Evolutionary conservation across 1,140 invertebrate species (phyloP), one percentile per base, ranked within the genome.

Genomic region (Sesamia nonagrioides): DNA sequence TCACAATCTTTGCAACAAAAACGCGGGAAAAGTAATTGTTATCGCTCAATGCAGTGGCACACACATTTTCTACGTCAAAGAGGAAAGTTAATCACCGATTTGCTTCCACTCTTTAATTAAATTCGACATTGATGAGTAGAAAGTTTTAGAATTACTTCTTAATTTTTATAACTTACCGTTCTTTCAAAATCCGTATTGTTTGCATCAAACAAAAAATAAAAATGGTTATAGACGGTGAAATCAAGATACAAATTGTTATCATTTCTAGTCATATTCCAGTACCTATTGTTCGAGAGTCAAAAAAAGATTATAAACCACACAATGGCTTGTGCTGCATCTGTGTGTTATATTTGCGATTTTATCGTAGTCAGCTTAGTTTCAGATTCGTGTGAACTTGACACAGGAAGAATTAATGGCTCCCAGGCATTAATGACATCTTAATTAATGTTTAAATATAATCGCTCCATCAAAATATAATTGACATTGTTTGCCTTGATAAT

Each of bases 41-140:
- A 81, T 88, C 71, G 80, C 81, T 84, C 83, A 81, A 84, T 79
- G 83, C 63, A 77, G 74, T 60, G 82, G 86, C 87, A 87, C 74
- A 79, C 80, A 79, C 78, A 88, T 88, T 93, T 92, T 91, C 89
- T 90, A 85, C 86, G 82, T 82, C 84, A 84, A 88, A 85, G 86
- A 90, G 83, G 88, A 94, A 92, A 92, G 91, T 92, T 93, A 90
- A 91, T 90, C 89, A 91, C 86, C 77, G 82, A 84, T 84, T 87
- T 83, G 82, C 84, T 89, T 86, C 86, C 80, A 86, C 80, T 86
- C 61, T 82, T 80, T 89, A 78, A 85, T 85, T 88, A 89, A 87
- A 87, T 88, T 86, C 87, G 77, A 82, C 83, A 84, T 85, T 88
- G 79, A 87, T 80, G 56, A 82, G 68, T 80, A 77, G 80, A 84